Percentiles rank a stretch among this genome's conserved stretches.
These are phyloP conservation scores for Trachurus trachurus DNA, from an alignment of 2,797 vertebrate genomes.

Conservation along the genomic window DNA sequence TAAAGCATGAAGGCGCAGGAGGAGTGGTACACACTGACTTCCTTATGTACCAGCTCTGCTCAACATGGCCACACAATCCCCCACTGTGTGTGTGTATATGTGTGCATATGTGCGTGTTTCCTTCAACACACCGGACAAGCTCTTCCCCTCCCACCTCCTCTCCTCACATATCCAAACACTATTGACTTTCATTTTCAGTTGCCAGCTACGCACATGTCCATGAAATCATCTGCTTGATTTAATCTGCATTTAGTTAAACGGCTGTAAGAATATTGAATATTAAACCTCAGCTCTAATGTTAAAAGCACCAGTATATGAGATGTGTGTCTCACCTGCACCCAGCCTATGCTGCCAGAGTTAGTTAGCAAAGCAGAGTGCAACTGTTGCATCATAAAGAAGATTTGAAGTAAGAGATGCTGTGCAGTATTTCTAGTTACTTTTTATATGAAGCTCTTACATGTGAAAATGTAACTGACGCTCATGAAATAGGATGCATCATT, in stretches of 20 bases:
- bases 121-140: conserved; percentile 8
- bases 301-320: not conserved
- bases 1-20: conserved; percentile 22
- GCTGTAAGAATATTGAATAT: not conserved
- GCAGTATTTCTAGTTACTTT: not conserved
- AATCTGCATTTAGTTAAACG: not conserved
- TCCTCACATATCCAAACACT: conserved; percentile 15
- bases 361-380: too few species aligned
- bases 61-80: conserved; percentile 55
- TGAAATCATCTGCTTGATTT: not conserved
- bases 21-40: conserved; percentile 68
- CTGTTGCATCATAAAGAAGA: not conserved
- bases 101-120: conserved; percentile 5
- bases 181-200: conserved; percentile 2
- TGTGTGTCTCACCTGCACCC: not conserved
- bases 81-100: conserved; percentile 45
- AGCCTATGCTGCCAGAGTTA: too few species aligned
- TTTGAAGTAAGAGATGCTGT: not conserved
- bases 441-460: not conserved
- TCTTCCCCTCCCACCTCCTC: not conserved
- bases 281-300: not conserved
- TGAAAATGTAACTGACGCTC: not conserved
- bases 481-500: not conserved
- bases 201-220: not conserved
- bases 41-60: conserved; percentile 58